These are phyloP conservation scores for Pentamera pediparva DNA, from an alignment of 53 echinoderm and acorn worm species.

Conservation along the genomic window DNA sequence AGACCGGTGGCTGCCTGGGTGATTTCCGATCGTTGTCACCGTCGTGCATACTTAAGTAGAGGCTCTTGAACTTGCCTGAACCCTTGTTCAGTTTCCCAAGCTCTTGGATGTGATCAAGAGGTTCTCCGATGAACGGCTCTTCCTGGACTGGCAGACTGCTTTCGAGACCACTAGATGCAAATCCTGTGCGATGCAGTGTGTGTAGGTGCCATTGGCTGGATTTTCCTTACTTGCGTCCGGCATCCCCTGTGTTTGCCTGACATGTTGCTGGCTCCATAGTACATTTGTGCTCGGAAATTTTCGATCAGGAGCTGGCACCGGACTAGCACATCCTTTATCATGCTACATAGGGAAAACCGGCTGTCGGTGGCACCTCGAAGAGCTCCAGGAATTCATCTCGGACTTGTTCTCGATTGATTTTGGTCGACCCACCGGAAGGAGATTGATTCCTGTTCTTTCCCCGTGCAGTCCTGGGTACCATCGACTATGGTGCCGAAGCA, in stretches of 20 bases:
- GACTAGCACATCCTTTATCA: conserved; percentile 25
- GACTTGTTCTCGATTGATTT: neutral
- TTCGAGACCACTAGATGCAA: conserved; percentile 12
- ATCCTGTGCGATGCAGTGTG: conserved; percentile 34
- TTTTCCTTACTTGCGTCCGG: conserved; percentile 24
- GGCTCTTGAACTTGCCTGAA: conserved; percentile 46
- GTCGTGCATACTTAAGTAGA: conserved; percentile 14
- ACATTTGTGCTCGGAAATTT: conserved; percentile 43
- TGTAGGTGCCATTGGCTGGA: conserved; percentile 18
- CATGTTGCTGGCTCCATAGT: conserved; percentile 52
- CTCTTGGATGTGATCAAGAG: conserved; percentile 15
- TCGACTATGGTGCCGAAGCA: neutral
- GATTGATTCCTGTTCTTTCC: conserved; percentile 21
- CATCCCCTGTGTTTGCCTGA: conserved; percentile 32
- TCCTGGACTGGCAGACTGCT: neutral
- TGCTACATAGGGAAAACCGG: conserved; percentile 1
- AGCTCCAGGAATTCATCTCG: conserved; percentile 36
- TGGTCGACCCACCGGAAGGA: conserved; percentile 33
- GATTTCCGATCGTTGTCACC: no score
- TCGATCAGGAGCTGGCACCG: conserved; percentile 21
- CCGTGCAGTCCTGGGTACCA: conserved; percentile 23
- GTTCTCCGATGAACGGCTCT: conserved; percentile 19
- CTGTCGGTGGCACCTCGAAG: neutral
- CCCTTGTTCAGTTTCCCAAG: conserved; percentile 25
- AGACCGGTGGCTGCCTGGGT: no score